Base-by-base conservation (phyloP, 2,113 vertebrate species). In the Ancistrus triradiatus region DNA sequence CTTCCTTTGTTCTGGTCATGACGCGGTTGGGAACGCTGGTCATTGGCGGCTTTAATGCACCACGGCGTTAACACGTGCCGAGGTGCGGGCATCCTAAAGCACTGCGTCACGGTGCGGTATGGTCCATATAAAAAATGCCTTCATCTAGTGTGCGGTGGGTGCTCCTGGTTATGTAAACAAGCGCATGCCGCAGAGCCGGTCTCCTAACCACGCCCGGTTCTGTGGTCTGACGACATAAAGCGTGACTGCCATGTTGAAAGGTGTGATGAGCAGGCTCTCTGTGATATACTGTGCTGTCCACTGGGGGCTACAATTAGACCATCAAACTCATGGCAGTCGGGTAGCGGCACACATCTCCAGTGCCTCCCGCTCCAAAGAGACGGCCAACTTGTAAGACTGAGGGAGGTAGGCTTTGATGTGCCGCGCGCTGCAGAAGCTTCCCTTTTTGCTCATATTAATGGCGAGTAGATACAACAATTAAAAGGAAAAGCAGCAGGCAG, bases 221-320 rank as follows among this genome's bases (percentile, higher is more conserved):
- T 19, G 22, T 52, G 61, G 40, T 53, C 48, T 31, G 7, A 35
- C 7, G 27, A 42, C 27, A 15, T 21, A 10, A n/a, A 44, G 62
- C 14, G 19, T 7, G 50, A 15, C 35, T 24, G 50, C 50, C 25
- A 18, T 8, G 62, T 17, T 22, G 43, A 33, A 55, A 35, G 50
- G 62, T 55, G 62, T 25, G 74, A 68, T 46, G 43, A 72, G 63
- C 66, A 70, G 61, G 72, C 67, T 60, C 69, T 80, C 79, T 86
- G 85, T 85, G 84, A 85, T 85, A 83, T 81, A 79, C 59, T 74
- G 56, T 77, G 70, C 75, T 83, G 81, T 88, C 85, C 85, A 87
- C 85, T 85, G 85, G 84, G 83, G 84, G 85, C 86, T 87, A 87
- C 86, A 88, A 88, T 88, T 88, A 88, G 81, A 76, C 82, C 83